Base-by-base conservation (phyloP, 1,140 invertebrate species). In the Psilanteris sp. region DNA sequence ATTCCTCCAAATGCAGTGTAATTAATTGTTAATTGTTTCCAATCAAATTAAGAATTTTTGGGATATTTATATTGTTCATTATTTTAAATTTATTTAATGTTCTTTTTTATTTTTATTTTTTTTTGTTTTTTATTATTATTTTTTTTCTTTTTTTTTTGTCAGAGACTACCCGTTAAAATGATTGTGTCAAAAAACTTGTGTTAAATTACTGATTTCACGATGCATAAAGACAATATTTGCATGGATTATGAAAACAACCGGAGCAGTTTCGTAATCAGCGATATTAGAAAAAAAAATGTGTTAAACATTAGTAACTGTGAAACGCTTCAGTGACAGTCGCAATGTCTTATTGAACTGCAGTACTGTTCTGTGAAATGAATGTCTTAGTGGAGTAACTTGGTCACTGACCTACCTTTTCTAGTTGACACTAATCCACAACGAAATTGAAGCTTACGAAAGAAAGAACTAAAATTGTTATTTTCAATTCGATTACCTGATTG, bases 371-470 rank as follows among this genome's bases (percentile, higher is more conserved):
- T 27, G 50, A 78, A 75, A 73, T 75, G 48, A 74, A 67, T 67
- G 59, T 41, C 41, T 75, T 36, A 67, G 52, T 75, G 61, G 62
- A 71, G 76, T 61, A 67, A 71, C 57, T 68, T 73, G 44, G 62
- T 44, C 52, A 61, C 36, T 64, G 71, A 71, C 46, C 62, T 61
- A 71, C 27, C 71, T 70, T 57, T 34, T 44, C 14, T 37, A 52
- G 48, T 72, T 62, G 67, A 68, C 64, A 70, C 62, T 68, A 79
- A 73, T 78, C 55, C 36, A 20, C 57, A 31, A 15, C 62, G 64
- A 79, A 73, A 76, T 76, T 18, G 52, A 79, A 73, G 62, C 52
- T 79, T 79, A 27, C 61, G 64, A 76, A 79, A 79, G 54, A 59
- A 73, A 61, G 67, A 67, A 16, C 61, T 54, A 41, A 37, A 77